Percentiles rank a stretch among this genome's conserved stretches.
phyloP scores from a whole-genome alignment of 2,797 vertebrate species.

The Lophius americanus region DNA sequence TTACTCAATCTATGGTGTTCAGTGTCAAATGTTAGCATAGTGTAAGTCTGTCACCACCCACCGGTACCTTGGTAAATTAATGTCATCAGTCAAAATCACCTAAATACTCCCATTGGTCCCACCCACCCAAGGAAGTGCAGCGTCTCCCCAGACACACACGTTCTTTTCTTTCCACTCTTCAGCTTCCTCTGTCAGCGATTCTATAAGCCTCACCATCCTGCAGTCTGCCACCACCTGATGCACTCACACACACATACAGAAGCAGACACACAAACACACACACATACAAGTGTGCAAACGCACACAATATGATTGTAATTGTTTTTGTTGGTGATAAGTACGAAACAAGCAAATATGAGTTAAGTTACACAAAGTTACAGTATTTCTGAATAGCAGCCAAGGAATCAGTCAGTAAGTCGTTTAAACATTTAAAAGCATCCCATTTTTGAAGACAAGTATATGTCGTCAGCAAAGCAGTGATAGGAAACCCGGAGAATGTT shows the following conservation, averaged over 20 bases:
- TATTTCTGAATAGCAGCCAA: too few species aligned
- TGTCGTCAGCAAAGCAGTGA: too few species aligned
- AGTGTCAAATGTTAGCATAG: slow-evolving; percentile 43
- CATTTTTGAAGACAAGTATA: too few species aligned
- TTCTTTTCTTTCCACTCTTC: slow-evolving; percentile 64
- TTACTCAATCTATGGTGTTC: slow-evolving; percentile 17
- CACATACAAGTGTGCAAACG: neutral
- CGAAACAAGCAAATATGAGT: too few species aligned
- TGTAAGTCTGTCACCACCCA: slow-evolving; percentile 60
- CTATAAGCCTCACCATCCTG: slow-evolving; percentile 50
- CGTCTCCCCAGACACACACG: slow-evolving; percentile 59
- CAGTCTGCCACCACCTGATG: slow-evolving; percentile 58
- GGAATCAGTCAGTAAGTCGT: too few species aligned
- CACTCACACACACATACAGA: too few species aligned
- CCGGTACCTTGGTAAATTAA: slow-evolving; percentile 74
- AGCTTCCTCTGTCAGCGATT: slow-evolving; percentile 75
- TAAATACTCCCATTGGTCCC: slow-evolving; percentile 63
- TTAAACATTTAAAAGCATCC: too few species aligned
- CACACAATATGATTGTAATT: too few species aligned
- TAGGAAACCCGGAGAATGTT: too few species aligned
- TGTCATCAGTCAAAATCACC: slow-evolving; percentile 74
- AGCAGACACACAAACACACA: neutral
- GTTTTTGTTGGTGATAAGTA: too few species aligned
- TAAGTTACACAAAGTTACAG: too few species aligned
- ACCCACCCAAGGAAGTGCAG: slow-evolving; percentile 56